Percentiles rank a stretch among this genome's conserved stretches.
Evolutionary conservation across 2,113 vertebrate species (phyloP).

Genomic region (Hemiprocne comata): DNA sequence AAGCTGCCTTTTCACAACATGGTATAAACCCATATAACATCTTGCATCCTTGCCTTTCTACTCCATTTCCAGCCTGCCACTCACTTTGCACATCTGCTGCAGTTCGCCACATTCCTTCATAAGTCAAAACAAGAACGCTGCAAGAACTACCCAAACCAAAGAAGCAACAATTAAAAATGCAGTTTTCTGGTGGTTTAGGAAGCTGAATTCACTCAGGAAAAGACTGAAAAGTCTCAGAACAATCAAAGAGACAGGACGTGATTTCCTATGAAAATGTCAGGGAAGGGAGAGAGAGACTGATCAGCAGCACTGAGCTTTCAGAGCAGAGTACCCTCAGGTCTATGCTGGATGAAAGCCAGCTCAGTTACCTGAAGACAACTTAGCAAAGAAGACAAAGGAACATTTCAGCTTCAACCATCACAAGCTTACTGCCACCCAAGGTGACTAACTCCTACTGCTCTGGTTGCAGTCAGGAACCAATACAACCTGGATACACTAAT

Average conservation of each 20-base stretch:
- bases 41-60: neutral
- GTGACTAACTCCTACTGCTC: neutral
- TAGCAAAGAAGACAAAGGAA: neutral
- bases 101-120: neutral
- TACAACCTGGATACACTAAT: neutral
- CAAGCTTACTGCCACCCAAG: neutral
- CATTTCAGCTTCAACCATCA: neutral
- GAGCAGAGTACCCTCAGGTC: neutral
- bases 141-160: neutral
- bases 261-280: neutral
- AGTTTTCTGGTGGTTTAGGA: neutral
- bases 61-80: neutral
- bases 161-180: neutral
- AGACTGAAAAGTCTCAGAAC: neutral
- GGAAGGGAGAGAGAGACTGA: neutral
- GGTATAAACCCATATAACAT: neutral
- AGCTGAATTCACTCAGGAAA: neutral
- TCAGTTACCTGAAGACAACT: neutral
- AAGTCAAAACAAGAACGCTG: neutral
- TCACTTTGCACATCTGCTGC: neutral
- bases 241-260: neutral
- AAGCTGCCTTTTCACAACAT: neutral
- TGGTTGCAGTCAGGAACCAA: neutral
- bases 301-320: neutral
- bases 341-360: neutral